These are phyloP conservation scores for Micrastur ruficollis DNA, from an alignment of 2,797 vertebrate genomes.

Conservation along the genomic window DNA sequence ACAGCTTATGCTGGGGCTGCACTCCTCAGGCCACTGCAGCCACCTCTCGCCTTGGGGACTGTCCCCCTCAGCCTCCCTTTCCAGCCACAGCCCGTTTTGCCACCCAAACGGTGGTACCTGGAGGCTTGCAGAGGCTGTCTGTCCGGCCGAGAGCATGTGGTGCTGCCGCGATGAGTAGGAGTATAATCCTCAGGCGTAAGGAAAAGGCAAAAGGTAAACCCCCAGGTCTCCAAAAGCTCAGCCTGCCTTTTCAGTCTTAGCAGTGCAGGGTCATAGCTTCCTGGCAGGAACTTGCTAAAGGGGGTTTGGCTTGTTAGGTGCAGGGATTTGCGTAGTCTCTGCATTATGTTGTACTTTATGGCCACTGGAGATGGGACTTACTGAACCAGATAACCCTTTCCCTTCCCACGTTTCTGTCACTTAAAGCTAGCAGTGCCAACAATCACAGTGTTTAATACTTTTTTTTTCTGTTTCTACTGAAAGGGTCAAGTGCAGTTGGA, in stretches of 20 bases:
- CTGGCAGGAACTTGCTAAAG: background rate
- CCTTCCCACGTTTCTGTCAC: background rate
- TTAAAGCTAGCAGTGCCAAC: background rate
- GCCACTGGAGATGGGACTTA: background rate
- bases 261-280: background rate
- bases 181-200: background rate
- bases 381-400: background rate
- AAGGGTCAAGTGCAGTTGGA: background rate
- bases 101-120: background rate
- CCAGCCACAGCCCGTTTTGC: background rate
- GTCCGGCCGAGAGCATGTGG: rapidly evolving
- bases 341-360: background rate
- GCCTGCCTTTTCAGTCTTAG: background rate
- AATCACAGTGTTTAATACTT: background rate
- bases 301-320: background rate
- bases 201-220: background rate
- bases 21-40: background rate
- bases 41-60: background rate
- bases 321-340: background rate
- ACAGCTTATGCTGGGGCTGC: background rate
- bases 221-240: background rate
- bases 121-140: background rate
- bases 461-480: background rate
- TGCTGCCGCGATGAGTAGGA: background rate
- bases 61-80: background rate